phyloP scores from a whole-genome alignment of 2,797 vertebrate genomes.

The Enteromius viviparus region DNA sequence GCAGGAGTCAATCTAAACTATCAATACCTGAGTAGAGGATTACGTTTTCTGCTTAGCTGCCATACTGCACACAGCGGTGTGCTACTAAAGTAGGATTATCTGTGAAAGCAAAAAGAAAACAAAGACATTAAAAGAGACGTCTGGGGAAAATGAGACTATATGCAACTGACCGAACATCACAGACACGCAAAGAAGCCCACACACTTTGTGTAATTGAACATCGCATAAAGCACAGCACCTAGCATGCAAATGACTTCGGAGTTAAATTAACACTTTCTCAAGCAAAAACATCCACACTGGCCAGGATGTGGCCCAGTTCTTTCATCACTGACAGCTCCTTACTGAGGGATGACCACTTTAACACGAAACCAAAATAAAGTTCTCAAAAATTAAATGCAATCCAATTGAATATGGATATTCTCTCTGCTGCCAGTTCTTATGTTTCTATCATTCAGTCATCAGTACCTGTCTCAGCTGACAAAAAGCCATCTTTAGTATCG shows the following conservation, averaged over 20 bases:
- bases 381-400: background rate
- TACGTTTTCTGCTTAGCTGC: constrained; percentile 25
- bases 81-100: constrained; percentile 39
- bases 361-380: background rate
- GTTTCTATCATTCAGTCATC: constrained; percentile 79
- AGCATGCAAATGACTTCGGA: background rate
- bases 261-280: constrained; percentile 9
- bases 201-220: background rate
- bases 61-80: constrained; percentile 18
- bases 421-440: background rate
- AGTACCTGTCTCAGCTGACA: constrained; percentile 83
- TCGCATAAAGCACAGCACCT: background rate
- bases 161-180: constrained; percentile 13
- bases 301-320: background rate
- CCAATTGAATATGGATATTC: background rate
- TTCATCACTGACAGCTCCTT: background rate
- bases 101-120: constrained; percentile 18
- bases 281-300: background rate
- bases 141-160: constrained; percentile 13
- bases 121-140: constrained; percentile 17
- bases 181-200: background rate
- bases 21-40: constrained; percentile 78
- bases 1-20: constrained; percentile 79
- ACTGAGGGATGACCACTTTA: background rate
- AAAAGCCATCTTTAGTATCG: constrained; percentile 85